These are phyloP conservation scores for Zelleria hepariella DNA, from an alignment of 2,888 invertebrate genomes.

Conservation along the genomic window DNA sequence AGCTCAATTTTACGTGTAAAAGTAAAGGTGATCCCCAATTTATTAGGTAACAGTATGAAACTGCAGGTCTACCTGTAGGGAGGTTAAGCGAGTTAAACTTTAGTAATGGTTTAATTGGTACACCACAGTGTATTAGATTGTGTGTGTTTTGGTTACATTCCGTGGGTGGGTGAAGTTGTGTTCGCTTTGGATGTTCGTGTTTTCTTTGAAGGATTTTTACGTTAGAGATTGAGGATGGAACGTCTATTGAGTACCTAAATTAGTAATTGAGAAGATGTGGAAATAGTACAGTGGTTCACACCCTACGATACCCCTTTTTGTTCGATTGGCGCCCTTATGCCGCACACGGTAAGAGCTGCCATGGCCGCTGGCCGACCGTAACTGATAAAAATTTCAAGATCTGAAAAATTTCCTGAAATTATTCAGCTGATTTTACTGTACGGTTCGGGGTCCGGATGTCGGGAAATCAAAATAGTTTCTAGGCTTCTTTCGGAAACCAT, in stretches of 20 bases:
- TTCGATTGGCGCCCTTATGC: too few species aligned
- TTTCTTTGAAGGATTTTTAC: background rate
- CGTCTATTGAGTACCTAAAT: background rate
- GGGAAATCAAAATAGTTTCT: too few species aligned
- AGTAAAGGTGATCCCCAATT: background rate
- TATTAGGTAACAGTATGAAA: background rate
- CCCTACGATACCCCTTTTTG: too few species aligned
- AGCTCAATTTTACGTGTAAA: background rate
- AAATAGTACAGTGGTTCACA: too few species aligned
- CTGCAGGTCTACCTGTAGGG: background rate
- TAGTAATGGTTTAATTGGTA: conserved; percentile 45
- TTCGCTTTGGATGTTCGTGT: background rate
- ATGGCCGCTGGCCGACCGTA: too few species aligned
- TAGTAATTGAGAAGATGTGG: too few species aligned
- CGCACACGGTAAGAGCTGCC: too few species aligned
- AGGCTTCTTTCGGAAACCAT: too few species aligned
- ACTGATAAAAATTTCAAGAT: too few species aligned
- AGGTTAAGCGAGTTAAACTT: conserved; percentile 13
- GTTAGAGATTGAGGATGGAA: background rate
- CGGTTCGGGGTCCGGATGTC: too few species aligned
- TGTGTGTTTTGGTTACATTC: background rate
- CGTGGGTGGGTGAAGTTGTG: background rate
- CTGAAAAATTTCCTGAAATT: too few species aligned
- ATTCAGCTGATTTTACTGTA: too few species aligned
- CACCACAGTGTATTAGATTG: conserved; percentile 11